Conservation (phyloP, 2,888 invertebrate species). For the Teleogryllus oceanicus region DNA sequence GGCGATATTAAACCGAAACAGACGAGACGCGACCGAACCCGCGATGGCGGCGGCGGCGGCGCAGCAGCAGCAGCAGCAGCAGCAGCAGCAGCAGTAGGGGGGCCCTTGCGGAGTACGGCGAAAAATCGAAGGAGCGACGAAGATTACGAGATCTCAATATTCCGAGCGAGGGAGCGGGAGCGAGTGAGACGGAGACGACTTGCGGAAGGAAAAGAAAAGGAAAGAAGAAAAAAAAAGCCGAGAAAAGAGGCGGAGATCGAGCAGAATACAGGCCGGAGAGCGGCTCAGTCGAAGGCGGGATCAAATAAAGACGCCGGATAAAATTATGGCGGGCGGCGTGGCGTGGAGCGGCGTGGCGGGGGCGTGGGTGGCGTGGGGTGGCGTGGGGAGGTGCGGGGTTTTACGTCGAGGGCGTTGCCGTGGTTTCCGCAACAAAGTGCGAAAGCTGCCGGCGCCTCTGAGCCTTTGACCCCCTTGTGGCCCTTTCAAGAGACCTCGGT, state of each 20-base stretch:
- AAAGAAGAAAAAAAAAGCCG: background rate
- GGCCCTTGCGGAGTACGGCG: background rate
- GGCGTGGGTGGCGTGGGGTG: no score
- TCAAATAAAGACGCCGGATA: conserved; percentile 8
- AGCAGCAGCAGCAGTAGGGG: no score
- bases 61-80: no score
- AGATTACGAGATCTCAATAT: conserved; percentile 18
- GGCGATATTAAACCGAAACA: conserved; percentile 18
- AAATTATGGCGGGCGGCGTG: background rate
- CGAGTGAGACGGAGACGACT: no score
- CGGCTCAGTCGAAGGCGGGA: background rate
- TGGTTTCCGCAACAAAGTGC: conserved; percentile 18
- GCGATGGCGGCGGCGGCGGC: background rate
- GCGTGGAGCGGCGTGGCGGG: background rate
- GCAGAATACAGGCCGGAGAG: background rate
- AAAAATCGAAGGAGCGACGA: conserved; percentile 6
- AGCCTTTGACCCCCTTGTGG: no score
- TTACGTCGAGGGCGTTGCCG: background rate
- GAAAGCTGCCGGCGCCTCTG: background rate
- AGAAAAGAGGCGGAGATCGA: background rate
- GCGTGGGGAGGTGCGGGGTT: no score
- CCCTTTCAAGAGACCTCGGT: no score
- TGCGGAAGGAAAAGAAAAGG: background rate
- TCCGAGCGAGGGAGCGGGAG: background rate
- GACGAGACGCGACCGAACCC: background rate